Evolutionary conservation across 2,888 invertebrate genomes (phyloP).

Genomic region (Melipona beecheii): DNA sequence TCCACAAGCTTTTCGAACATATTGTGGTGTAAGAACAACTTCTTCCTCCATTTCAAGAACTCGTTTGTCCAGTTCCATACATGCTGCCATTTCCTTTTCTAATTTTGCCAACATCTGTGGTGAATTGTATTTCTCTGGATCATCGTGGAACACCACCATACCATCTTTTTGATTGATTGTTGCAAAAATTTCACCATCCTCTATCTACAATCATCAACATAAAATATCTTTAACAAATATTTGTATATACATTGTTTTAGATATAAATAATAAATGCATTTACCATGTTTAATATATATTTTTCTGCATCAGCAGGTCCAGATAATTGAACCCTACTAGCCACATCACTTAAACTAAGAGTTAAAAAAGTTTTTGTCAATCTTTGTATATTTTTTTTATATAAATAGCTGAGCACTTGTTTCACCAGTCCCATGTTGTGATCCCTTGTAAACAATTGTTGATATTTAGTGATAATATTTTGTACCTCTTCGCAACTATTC

Average conservation of each 20-base stretch:
- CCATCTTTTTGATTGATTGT: slow-evolving; percentile 99
- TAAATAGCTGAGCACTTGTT: slow-evolving; percentile 94
- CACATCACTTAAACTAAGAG: slow-evolving; percentile 94
- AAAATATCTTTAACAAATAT: neutral
- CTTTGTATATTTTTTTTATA: slow-evolving; percentile 98
- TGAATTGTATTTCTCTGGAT: slow-evolving; percentile 97
- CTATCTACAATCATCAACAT: slow-evolving; percentile 88
- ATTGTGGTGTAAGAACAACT: slow-evolving; percentile 95
- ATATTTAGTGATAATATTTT: slow-evolving; percentile 90
- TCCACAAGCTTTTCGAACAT: slow-evolving; percentile 86
- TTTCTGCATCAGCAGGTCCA: slow-evolving; percentile 95
- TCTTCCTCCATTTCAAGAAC: slow-evolving; percentile 97
- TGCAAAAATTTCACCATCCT: slow-evolving; percentile 98
- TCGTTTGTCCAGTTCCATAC: slow-evolving; percentile 95
- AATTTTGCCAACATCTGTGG: slow-evolving; percentile 94
- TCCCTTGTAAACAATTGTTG: slow-evolving; percentile 92
- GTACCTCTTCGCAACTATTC: slow-evolving; percentile 90
- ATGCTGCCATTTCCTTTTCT: slow-evolving; percentile 93
- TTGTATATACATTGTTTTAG: neutral
- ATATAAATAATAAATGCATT: slow-evolving; percentile 68
- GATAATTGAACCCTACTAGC: slow-evolving; percentile 94
- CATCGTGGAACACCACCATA: slow-evolving; percentile 98
- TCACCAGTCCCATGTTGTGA: slow-evolving; percentile 90
- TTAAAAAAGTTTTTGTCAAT: slow-evolving; percentile 97
- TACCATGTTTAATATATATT: slow-evolving; percentile 97